Evolutionary conservation across 2,797 vertebrate species (phyloP).

Genomic region (Forpus xanthops): DNA sequence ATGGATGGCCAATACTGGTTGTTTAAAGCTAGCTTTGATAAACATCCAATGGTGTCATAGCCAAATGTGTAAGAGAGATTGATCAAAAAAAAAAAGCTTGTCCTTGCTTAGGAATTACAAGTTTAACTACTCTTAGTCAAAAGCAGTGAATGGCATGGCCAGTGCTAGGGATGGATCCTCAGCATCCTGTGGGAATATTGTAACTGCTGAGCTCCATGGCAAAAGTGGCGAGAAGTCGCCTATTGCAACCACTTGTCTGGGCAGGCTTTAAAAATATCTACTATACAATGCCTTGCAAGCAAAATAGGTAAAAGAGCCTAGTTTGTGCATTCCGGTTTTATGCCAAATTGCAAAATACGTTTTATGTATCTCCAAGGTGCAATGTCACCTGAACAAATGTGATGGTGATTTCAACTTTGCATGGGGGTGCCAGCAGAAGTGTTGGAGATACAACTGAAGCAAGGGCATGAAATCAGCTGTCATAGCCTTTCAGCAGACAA

Average conservation of each 20-base stretch:
- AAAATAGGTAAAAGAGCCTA: neutral
- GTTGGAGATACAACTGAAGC: neutral
- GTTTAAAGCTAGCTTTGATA: neutral
- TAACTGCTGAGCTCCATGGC: neutral
- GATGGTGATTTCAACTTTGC: neutral
- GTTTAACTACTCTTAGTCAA: neutral
- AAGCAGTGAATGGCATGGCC: neutral
- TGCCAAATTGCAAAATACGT: neutral
- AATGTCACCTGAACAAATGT: neutral
- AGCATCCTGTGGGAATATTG: neutral
- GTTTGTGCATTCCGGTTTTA: neutral
- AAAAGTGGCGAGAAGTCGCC: neutral
- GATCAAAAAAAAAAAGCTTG: neutral
- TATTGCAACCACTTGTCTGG: neutral
- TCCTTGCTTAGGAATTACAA: neutral
- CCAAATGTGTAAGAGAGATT: neutral
- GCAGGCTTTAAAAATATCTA: neutral
- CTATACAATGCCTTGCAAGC: neutral
- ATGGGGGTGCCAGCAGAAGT: neutral
- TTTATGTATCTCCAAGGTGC: neutral
- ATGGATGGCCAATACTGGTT: neutral
- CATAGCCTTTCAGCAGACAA: neutral
- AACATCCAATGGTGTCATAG: rapidly evolving
- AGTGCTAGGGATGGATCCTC: neutral
- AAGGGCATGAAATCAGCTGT: neutral